phyloP scores from a whole-genome alignment of 1,140 invertebrate species.

The Metopolophium dirhodum region DNA sequence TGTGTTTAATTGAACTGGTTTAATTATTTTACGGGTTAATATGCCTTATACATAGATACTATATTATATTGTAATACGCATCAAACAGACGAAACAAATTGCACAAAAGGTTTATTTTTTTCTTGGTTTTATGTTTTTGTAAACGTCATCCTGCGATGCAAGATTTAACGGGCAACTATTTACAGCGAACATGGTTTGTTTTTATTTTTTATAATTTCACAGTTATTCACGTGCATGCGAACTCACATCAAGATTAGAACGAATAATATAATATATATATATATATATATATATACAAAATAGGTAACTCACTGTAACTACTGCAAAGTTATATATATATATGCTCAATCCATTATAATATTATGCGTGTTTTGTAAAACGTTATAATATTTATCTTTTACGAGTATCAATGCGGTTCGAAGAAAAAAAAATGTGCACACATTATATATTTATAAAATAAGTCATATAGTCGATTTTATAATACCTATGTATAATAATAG shows the following conservation, averaged over 20 bases:
- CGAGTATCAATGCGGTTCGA: not conserved
- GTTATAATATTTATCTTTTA: conserved; percentile 4
- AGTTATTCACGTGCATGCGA: not conserved
- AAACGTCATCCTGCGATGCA: not conserved
- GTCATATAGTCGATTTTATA: not conserved
- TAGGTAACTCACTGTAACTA: not conserved
- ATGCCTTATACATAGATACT: not conserved
- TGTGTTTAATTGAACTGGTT: not conserved
- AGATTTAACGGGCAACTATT: not conserved
- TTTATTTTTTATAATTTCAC: not conserved
- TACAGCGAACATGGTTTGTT: not conserved
- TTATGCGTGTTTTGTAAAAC: not conserved
- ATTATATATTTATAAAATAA: not conserved
- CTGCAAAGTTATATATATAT: not conserved
- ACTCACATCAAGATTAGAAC: not conserved
- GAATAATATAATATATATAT: not conserved
- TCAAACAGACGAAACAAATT: not conserved
- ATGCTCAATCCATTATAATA: not conserved
- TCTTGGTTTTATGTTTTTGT: not conserved
- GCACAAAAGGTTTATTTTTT: not conserved
- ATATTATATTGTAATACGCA: not conserved
- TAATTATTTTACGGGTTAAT: conserved; percentile 23
- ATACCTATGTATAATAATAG: not conserved
- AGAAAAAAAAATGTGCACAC: not conserved
- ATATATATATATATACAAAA: not conserved